A percentile compares a stretch with the other conserved stretches of the same genome.
Evolutionary conservation across 2,113 vertebrate genomes (phyloP).

Genomic region (Gymnorhina tibicen): DNA sequence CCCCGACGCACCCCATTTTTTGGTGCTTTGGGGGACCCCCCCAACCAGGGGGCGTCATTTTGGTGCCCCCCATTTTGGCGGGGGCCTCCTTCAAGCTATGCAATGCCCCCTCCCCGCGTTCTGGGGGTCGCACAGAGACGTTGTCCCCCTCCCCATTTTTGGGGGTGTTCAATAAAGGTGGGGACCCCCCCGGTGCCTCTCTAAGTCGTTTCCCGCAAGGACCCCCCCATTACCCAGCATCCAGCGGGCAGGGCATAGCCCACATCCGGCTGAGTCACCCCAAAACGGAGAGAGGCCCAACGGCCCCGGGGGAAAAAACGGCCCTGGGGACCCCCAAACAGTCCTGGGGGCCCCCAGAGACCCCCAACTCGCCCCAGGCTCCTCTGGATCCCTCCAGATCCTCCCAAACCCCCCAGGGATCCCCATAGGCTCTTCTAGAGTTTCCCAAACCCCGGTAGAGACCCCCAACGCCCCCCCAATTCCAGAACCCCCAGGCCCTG

Average conservation of each 20-base stretch:
- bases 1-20: background rate
- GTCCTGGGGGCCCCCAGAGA: background rate
- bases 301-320: background rate
- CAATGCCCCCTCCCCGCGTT: background rate
- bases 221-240: background rate
- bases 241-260: background rate
- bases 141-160: background rate
- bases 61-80: background rate
- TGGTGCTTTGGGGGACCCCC: background rate
- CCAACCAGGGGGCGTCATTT: background rate
- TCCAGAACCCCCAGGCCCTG: too few relatives aligned
- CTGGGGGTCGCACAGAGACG: background rate
- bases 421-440: too few relatives aligned
- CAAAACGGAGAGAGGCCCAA: background rate
- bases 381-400: too few relatives aligned
- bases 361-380: too few relatives aligned
- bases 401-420: too few relatives aligned
- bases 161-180: background rate
- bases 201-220: background rate
- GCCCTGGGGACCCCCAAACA: background rate
- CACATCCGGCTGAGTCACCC: background rate
- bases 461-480: too few relatives aligned
- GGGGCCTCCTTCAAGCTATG: background rate
- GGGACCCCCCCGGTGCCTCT: background rate
- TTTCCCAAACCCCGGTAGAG: too few relatives aligned